phyloP scores from a whole-genome alignment of 2,797 vertebrate genomes.

The Pantherophis vulpinus region DNA sequence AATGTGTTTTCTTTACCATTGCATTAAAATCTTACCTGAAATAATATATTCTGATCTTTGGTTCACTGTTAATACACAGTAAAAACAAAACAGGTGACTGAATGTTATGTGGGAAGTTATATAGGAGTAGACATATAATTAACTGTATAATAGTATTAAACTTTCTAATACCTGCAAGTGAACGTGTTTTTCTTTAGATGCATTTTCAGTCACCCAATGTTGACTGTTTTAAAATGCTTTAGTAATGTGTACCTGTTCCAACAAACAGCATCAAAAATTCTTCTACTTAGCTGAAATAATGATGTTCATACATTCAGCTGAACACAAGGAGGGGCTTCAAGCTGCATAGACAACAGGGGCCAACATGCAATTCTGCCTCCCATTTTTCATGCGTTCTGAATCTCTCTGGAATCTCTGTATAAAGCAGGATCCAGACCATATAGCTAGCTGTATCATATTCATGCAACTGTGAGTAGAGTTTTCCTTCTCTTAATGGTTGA shows the following conservation, averaged over 20 bases:
- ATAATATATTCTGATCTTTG: conserved; percentile 46
- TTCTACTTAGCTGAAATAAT: conserved; percentile 61
- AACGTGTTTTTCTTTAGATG: conserved; percentile 44
- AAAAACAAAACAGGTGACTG: conserved; percentile 46
- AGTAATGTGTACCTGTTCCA: conserved; percentile 58
- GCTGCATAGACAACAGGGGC: background rate
- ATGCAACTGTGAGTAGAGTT: background rate
- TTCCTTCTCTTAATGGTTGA: background rate
- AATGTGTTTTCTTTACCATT: conserved; percentile 57
- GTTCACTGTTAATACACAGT: conserved; percentile 39
- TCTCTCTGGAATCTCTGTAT: background rate
- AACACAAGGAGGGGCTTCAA: background rate
- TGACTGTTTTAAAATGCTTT: conserved; percentile 59
- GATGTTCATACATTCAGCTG: background rate
- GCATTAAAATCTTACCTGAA: conserved; percentile 58
- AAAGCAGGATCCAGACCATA: background rate
- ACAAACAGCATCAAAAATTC: conserved; percentile 61
- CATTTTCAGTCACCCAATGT: conserved; percentile 52
- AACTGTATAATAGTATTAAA: conserved; percentile 35
- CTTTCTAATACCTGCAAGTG: conserved; percentile 49
- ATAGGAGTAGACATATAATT: conserved; percentile 34
- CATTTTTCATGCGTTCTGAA: background rate
- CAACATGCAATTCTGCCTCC: background rate
- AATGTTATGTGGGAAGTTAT: conserved; percentile 36
- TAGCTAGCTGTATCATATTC: background rate